Evolutionary conservation across 2,888 invertebrate genomes (phyloP).

Genomic region (Balanococcus diminutus): DNA sequence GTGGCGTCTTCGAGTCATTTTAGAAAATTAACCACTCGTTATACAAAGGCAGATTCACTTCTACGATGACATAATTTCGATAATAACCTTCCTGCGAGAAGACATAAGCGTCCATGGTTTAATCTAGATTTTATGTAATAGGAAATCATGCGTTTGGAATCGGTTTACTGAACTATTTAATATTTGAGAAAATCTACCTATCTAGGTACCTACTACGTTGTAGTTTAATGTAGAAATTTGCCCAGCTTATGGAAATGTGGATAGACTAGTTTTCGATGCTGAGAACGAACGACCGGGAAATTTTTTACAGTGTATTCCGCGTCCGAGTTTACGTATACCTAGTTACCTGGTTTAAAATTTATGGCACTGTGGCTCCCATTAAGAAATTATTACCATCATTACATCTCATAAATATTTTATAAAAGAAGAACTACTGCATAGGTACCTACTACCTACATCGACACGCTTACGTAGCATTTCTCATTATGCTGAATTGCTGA

Average conservation of each 20-base stretch:
- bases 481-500: too few species aligned
- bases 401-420: background rate
- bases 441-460: too few species aligned
- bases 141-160: background rate
- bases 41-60: background rate
- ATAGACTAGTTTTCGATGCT: background rate
- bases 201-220: too few species aligned
- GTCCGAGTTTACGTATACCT: background rate
- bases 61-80: conserved; percentile 36
- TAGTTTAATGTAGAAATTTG: conserved; percentile 19
- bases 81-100: conserved; percentile 22
- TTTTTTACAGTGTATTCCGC: background rate
- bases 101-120: background rate
- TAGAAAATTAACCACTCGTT: background rate
- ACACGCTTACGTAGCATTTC: too few species aligned
- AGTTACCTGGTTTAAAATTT: background rate
- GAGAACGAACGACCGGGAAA: background rate
- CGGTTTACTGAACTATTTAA: conserved; percentile 17
- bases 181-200: background rate
- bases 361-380: background rate
- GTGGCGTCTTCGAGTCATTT: background rate
- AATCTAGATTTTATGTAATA: conserved; percentile 40
- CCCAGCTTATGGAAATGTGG: background rate
- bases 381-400: background rate
- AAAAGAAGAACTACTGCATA: too few species aligned